A percentile compares a stretch with the other conserved stretches of the same genome.
Conservation (phyloP, 1,140 invertebrate genomes). For the Bathynomus jamesi region DNA sequence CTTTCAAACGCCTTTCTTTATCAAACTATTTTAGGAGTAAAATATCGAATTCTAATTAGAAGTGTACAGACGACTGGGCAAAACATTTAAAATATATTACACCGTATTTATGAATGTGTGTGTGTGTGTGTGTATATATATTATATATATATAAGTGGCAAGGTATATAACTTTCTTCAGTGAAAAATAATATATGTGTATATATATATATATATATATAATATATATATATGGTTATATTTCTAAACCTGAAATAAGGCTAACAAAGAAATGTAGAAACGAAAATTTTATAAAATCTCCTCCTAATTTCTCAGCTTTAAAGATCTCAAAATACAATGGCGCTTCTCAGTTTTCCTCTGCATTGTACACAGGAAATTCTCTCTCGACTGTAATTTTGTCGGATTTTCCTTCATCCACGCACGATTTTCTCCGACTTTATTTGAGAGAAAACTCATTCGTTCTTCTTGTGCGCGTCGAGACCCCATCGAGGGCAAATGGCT, state of each 20-base stretch:
- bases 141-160: too few species aligned
- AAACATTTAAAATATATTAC: too few species aligned
- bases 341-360: neutral
- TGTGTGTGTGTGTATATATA: too few species aligned
- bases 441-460: neutral
- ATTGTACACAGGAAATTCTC: neutral
- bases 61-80: too few species aligned
- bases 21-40: too few species aligned
- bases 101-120: too few species aligned
- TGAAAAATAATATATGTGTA: too few species aligned
- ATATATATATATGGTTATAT: too few species aligned
- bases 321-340: neutral
- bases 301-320: neutral
- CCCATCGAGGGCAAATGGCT: neutral
- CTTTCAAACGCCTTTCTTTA: neutral
- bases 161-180: too few species aligned
- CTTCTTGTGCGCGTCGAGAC: neutral
- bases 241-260: too few species aligned
- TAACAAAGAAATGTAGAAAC: neutral
- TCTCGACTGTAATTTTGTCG: neutral
- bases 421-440: constrained; percentile 1
- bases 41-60: too few species aligned
- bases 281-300: neutral
- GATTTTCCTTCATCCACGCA: neutral
- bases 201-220: too few species aligned